Evolutionary conservation across 1,140 invertebrate species (phyloP).

Genomic region (Eufriesea mexicana): DNA sequence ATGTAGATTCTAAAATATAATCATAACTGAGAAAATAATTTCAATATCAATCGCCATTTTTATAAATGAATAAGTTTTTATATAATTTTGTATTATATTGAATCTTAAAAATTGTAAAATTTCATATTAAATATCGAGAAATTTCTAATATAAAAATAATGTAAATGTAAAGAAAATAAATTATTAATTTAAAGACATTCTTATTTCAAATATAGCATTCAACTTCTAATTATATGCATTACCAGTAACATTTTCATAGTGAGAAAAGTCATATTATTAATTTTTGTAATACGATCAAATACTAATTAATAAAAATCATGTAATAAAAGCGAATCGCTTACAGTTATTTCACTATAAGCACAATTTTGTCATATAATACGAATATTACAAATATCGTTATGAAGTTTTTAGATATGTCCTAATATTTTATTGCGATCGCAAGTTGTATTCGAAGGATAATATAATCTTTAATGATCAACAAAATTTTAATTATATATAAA

Average conservation of each 20-base stretch:
- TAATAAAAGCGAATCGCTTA: neutral
- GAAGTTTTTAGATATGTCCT: neutral
- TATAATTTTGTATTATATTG: neutral
- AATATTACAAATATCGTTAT: neutral
- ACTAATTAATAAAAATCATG: neutral
- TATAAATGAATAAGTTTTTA: neutral
- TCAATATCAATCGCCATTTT: neutral
- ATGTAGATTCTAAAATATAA: neutral
- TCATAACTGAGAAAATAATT: neutral
- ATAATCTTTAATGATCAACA: neutral
- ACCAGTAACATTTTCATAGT: neutral
- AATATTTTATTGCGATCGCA: neutral
- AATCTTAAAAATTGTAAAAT: neutral
- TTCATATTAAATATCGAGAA: neutral
- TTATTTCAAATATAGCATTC: too few species aligned
- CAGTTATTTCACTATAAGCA: neutral
- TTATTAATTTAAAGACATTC: neutral
- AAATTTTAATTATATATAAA: neutral
- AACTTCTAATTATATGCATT: neutral
- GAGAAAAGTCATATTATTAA: neutral
- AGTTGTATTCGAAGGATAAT: neutral
- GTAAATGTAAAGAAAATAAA: neutral
- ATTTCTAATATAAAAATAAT: neutral
- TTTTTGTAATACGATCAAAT: neutral
- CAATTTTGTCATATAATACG: neutral